Base-by-base conservation (phyloP, 2,888 invertebrate species). In the Hipparchia sbordonii region DNA sequence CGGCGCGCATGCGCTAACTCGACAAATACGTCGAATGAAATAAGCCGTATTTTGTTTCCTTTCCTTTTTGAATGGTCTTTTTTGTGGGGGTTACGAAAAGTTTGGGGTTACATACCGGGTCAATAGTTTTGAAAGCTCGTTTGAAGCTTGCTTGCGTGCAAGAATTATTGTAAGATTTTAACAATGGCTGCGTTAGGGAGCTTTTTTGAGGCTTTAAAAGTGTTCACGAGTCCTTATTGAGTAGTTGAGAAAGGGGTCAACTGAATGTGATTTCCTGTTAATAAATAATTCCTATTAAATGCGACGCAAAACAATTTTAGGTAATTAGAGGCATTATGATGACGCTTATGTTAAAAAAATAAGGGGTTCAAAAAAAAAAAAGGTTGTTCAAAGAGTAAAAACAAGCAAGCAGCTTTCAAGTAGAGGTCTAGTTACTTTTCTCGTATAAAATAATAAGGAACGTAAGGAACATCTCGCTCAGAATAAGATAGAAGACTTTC, bases 21-120 rank as follows among this genome's bases (percentile, higher is more conserved):
- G 93, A 92, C 92, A 92, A 93, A 92, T 90, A 91, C 91, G 87
- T 90, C 88, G 85, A 90, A 93, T 88, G 89, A 89, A 92, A 93
- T 92, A 91, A 91, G 90, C 90, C 87, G 89, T 91, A 90, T 92
- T 90, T 89, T 89, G 87, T 91, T 92, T 87, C 92, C 82, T 85
- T 89, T 85, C 84, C 81, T 86, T 87, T 89, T 87, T 87, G 85
- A 86, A 87, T 87, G 79, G 82, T 82, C 85, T 83, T 87, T 88
- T 87, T 81, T 78, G 75, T 74, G 60, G 33, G 65, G 74, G 73
- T 72, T 74, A 78, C 74, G 74, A 75, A 76, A 77, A 74, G 70
- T 74, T 77, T 75, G 72, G 74, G 77, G 77, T 77, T 76, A 73
- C 65, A 69, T 74, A 72, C 66, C 72, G 74, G 77, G 74, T 76